phyloP scores from a whole-genome alignment of 2,113 vertebrate genomes.

The Bos indicus region DNA sequence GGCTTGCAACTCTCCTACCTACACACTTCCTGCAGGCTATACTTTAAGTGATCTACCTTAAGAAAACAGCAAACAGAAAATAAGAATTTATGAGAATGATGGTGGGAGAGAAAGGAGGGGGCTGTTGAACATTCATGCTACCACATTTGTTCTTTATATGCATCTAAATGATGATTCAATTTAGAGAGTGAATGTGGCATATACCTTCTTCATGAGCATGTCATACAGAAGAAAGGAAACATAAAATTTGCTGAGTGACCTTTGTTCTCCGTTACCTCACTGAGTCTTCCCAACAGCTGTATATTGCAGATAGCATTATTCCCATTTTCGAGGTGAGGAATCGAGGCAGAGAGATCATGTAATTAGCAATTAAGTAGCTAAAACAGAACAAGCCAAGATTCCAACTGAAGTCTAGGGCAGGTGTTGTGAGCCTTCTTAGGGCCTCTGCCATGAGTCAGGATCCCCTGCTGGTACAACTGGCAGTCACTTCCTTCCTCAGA shows the following conservation, averaged over 20 bases:
- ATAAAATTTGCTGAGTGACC: not conserved
- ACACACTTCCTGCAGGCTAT: not conserved
- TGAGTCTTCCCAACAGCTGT: not conserved
- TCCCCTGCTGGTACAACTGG: not conserved
- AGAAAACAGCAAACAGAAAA: not conserved
- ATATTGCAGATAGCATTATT: not conserved
- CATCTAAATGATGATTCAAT: not conserved
- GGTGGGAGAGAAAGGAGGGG: not conserved
- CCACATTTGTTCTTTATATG: not conserved
- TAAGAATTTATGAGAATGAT: not conserved
- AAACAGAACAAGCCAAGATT: not conserved
- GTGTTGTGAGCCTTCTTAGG: not conserved
- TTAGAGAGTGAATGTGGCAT: not conserved
- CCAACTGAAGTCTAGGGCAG: not conserved
- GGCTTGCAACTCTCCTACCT: not conserved
- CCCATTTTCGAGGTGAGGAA: not conserved
- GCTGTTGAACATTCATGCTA: not conserved
- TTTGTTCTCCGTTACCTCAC: not conserved
- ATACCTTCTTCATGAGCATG: not conserved
- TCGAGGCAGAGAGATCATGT: not conserved
- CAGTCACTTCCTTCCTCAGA: not conserved
- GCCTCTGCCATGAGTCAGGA: not conserved
- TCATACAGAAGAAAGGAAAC: not conserved
- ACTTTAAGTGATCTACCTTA: not conserved
- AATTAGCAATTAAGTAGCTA: not conserved